phyloP scores from a whole-genome alignment of 2,797 vertebrate genomes.

The Microctenopoma stevenorrisi region DNA sequence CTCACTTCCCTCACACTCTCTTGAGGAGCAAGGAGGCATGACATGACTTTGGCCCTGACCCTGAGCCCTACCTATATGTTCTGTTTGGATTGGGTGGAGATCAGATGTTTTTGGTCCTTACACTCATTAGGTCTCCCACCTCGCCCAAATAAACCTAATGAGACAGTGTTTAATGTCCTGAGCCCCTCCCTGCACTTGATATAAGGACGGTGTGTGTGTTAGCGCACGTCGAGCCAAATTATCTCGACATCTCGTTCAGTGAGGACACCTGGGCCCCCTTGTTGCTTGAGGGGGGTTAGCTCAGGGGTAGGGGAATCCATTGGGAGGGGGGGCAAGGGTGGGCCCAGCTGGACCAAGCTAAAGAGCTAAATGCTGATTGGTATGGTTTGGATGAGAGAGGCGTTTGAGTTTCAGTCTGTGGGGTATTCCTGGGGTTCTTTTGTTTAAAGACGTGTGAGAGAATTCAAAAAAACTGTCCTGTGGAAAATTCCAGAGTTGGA shows the following conservation, averaged over 20 bases:
- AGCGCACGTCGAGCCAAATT: slow-evolving; percentile 81
- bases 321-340: slow-evolving; percentile 58
- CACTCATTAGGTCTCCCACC: slow-evolving; percentile 81
- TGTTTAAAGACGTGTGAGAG: slow-evolving; percentile 79
- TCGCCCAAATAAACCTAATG: slow-evolving; percentile 84
- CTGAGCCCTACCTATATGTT: slow-evolving; percentile 75
- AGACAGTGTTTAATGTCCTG: slow-evolving; percentile 87
- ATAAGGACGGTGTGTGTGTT: slow-evolving; percentile 80
- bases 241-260: slow-evolving; percentile 79
- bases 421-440: slow-evolving; percentile 64
- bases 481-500: slow-evolving; percentile 69
- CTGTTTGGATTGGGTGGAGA: slow-evolving; percentile 75
- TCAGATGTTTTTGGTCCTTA: slow-evolving; percentile 84
- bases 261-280: slow-evolving; percentile 87
- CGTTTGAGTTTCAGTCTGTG: slow-evolving; percentile 60
- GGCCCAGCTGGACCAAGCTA: slow-evolving; percentile 90
- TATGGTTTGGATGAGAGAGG: slow-evolving; percentile 61
- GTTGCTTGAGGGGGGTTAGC: slow-evolving; percentile 78
- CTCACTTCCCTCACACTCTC: slow-evolving; percentile 47
- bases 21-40: slow-evolving; percentile 59
- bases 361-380: slow-evolving; percentile 81
- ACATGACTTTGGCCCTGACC: slow-evolving; percentile 84
- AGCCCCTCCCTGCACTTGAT: slow-evolving; percentile 58
- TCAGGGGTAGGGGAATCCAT: slow-evolving; percentile 75
- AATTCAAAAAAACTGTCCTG: slow-evolving; percentile 60